Evolutionary conservation across 2,888 invertebrate genomes (phyloP).

Genomic region (Leucophora obtusa): DNA sequence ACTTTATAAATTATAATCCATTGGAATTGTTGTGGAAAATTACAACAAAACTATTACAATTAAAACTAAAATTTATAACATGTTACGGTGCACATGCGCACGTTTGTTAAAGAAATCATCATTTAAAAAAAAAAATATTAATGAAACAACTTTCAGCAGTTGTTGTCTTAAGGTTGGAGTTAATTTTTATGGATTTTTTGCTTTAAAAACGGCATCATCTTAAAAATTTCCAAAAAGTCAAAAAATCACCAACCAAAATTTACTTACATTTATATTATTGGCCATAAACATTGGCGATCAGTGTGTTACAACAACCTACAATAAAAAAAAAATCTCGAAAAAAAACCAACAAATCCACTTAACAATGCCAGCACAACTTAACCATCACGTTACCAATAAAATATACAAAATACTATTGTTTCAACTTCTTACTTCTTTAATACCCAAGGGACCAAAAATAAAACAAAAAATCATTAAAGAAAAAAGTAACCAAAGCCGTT

Average conservation of each 20-base stretch:
- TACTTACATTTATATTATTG: conserved; percentile 16
- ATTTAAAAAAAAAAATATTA: conserved; percentile 8
- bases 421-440: conserved; percentile 40
- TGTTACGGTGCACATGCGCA: conserved; percentile 52
- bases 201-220: conserved; percentile 42
- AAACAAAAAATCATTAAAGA: background rate
- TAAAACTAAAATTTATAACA: background rate
- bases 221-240: conserved; percentile 38
- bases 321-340: conserved; percentile 32
- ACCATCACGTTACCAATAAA: conserved; percentile 35
- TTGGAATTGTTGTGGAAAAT: conserved; percentile 32
- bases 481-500: conserved; percentile 10
- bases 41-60: conserved; percentile 14
- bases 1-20: background rate
- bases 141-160: conserved; percentile 44
- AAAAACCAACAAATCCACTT: conserved; percentile 48
- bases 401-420: conserved; percentile 30
- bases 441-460: conserved; percentile 6
- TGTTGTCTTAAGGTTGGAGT: conserved; percentile 42
- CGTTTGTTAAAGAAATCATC: conserved; percentile 14
- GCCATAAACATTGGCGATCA: conserved; percentile 47
- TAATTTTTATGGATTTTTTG: conserved; percentile 26
- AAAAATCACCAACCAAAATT: conserved; percentile 36
- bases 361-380: conserved; percentile 26
- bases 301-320: conserved; percentile 42